A percentile compares a stretch with the other conserved stretches of the same genome.
Evolutionary conservation across 2,888 invertebrate genomes (phyloP).

Genomic region (Agrochola litura): DNA sequence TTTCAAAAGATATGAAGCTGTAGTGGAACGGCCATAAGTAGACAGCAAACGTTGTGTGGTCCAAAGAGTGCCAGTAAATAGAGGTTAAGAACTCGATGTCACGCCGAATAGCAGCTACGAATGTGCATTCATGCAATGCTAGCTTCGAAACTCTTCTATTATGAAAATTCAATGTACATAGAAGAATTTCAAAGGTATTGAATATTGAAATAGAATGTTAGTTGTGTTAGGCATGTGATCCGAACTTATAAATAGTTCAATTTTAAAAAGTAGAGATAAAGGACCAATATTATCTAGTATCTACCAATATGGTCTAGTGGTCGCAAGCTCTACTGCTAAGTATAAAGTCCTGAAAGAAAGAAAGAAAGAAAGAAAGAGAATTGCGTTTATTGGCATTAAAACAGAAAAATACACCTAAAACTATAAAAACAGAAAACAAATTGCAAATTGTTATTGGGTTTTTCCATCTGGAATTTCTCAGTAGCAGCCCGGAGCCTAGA

Average conservation of each 20-base stretch:
- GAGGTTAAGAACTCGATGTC: conserved; percentile 30
- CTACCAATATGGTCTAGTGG: too few relatives aligned
- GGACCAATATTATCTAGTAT: background rate
- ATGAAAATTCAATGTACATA: conserved; percentile 19
- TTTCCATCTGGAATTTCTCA: too few relatives aligned
- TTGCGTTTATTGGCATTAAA: too few relatives aligned
- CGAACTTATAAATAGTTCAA: background rate
- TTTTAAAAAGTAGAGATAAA: background rate
- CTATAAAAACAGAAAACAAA: too few relatives aligned
- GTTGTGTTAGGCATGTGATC: background rate
- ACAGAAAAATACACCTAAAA: too few relatives aligned
- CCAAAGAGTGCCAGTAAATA: conserved; percentile 31
- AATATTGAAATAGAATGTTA: conserved; percentile 13
- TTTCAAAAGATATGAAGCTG: conserved; percentile 23
- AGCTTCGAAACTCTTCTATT: conserved; percentile 22
- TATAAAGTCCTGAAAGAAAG: too few relatives aligned
- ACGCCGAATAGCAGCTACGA: background rate
- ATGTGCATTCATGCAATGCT: background rate
- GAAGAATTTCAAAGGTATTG: conserved; percentile 4
- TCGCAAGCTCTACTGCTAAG: too few relatives aligned
- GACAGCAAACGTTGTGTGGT: conserved; percentile 19
- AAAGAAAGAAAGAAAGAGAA: too few relatives aligned
- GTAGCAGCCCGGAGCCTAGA: too few relatives aligned
- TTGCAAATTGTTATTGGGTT: too few relatives aligned
- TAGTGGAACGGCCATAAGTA: conserved; percentile 5